A percentile compares a stretch with the other conserved stretches of the same genome.
Conservation (phyloP, 2,113 vertebrate species). For the Pelecanoides urinatrix region DNA sequence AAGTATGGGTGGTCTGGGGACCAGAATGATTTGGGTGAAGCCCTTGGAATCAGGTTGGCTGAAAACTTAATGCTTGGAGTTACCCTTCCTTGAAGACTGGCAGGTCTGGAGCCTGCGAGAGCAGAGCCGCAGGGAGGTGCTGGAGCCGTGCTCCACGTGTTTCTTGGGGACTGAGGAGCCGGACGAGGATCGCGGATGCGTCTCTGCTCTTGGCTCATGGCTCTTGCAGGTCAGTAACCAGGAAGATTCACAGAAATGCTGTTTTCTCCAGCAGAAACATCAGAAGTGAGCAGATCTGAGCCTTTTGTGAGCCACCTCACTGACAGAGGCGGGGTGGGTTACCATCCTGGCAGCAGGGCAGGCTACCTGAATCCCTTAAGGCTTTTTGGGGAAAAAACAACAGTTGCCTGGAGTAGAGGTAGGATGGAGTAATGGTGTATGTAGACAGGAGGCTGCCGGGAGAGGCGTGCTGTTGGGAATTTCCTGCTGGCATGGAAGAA, state of each 20-base stretch:
- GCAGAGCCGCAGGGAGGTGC: neutral
- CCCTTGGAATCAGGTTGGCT: neutral
- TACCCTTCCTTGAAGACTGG: neutral
- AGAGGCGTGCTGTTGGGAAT: neutral
- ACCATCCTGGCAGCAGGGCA: neutral
- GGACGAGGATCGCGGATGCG: rapidly evolving
- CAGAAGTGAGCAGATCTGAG: neutral
- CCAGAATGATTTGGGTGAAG: neutral
- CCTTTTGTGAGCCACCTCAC: neutral
- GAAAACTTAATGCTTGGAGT: neutral
- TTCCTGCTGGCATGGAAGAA: neutral
- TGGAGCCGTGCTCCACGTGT: neutral
- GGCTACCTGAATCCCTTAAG: neutral
- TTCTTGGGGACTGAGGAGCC: neutral
- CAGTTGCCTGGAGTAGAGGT: neutral
- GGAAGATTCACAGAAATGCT: neutral
- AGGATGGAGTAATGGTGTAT: neutral
- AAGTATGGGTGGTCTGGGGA: neutral
- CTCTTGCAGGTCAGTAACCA: neutral
- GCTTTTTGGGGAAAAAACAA: neutral
- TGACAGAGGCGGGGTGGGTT: neutral
- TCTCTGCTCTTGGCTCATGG: neutral
- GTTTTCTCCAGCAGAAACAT: neutral
- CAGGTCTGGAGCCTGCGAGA: neutral
- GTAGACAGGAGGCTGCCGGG: neutral